A percentile compares a stretch with the other conserved stretches of the same genome.
phyloP scores from a whole-genome alignment of 2,113 vertebrate genomes.

The Hucho hucho region DNA sequence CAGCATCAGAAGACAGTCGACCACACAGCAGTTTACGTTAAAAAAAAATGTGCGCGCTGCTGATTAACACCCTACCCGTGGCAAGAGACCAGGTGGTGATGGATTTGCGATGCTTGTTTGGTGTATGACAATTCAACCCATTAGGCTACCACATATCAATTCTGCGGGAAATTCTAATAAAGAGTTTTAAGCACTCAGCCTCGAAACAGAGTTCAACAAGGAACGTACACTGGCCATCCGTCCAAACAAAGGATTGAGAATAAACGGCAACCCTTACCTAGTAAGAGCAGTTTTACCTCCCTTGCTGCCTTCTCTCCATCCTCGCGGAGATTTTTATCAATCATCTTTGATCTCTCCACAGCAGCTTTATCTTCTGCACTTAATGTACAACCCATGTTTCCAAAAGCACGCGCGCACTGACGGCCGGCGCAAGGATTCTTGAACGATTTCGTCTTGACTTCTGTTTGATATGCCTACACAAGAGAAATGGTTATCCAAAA shows the following conservation, averaged over 20 bases:
- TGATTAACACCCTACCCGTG: neutral
- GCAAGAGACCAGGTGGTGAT: neutral
- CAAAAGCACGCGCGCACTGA: constrained; percentile 43
- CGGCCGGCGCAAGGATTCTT: constrained; percentile 14
- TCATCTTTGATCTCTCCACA: constrained; percentile 93
- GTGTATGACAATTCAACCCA: neutral
- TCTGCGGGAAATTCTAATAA: neutral
- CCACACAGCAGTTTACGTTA: neutral
- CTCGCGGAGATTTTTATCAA: constrained; percentile 93
- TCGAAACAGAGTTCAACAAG: too few species aligned
- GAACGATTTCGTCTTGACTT: neutral
- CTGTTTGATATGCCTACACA: neutral
- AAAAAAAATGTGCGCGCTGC: too few species aligned
- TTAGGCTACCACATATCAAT: neutral
- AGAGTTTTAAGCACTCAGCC: neutral
- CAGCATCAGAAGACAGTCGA: neutral
- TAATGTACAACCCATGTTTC: constrained; percentile 91
- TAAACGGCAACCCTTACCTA: constrained; percentile 75
- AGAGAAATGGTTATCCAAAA: too few species aligned
- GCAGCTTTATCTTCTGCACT: constrained; percentile 95
- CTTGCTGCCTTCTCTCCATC: constrained; percentile 94
- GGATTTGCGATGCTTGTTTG: neutral
- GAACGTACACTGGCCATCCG: neutral
- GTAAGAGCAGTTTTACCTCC: constrained; percentile 90
- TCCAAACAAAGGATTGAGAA: neutral